These are phyloP conservation scores for Perdita meconis DNA, from an alignment of 2,888 invertebrate species.

Conservation along the genomic window DNA sequence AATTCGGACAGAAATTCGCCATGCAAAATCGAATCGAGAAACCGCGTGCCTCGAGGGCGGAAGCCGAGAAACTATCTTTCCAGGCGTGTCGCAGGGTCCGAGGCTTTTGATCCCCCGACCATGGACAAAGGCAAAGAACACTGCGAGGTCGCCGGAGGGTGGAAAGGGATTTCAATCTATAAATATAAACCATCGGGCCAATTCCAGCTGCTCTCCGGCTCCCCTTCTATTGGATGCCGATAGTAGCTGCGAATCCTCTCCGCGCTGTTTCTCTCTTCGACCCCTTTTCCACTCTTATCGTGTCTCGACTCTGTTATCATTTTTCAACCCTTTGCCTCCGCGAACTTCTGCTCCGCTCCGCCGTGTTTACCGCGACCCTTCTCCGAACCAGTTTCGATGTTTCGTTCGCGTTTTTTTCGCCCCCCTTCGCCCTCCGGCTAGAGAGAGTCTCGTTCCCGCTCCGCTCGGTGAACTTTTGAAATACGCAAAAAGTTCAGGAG, in stretches of 20 bases:
- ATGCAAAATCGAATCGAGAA: too few species aligned
- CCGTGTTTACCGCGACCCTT: not conserved
- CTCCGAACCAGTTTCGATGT: not conserved
- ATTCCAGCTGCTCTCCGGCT: constrained; percentile 66
- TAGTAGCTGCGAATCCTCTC: constrained; percentile 62
- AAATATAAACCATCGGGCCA: constrained; percentile 75
- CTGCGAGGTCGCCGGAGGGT: not conserved
- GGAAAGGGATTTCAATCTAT: constrained; percentile 70
- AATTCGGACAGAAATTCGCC: too few species aligned
- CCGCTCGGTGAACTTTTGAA: constrained; percentile 13
- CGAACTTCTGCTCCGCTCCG: not conserved
- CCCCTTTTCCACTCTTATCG: constrained; percentile 47
- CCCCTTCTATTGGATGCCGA: constrained; percentile 70
- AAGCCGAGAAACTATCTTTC: not conserved
- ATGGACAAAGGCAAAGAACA: not conserved
- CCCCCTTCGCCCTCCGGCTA: not conserved
- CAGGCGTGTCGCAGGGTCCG: not conserved
- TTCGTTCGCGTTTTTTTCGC: not conserved
- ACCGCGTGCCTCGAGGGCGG: not conserved
- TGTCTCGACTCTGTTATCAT: constrained; percentile 55
- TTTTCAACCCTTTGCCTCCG: constrained; percentile 2
- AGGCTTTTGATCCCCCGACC: not conserved
- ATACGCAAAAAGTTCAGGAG: constrained; percentile 23
- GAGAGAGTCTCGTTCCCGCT: constrained; percentile 2
- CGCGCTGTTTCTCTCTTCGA: constrained; percentile 45